Evolutionary conservation across 2,888 invertebrate species (phyloP).

Genomic region (Rosalia funebris): DNA sequence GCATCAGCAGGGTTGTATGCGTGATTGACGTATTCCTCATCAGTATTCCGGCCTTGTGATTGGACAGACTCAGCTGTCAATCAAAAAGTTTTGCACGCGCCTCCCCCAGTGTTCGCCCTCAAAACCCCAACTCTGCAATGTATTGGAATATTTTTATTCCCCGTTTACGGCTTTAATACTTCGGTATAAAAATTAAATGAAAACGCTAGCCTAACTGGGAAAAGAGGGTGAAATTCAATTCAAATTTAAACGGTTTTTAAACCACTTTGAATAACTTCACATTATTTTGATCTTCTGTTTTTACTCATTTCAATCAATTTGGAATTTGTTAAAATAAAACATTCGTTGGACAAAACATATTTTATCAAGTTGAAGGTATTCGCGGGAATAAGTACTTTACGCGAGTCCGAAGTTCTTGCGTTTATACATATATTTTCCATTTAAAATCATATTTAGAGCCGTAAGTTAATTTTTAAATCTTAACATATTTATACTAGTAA

Average conservation of each 20-base stretch:
- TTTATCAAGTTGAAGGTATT: too few relatives aligned
- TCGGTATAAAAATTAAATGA: constrained; percentile 60
- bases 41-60: constrained; percentile 79
- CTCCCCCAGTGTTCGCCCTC: constrained; percentile 52
- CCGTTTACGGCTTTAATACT: constrained; percentile 60
- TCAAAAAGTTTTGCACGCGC: constrained; percentile 71
- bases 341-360: too few relatives aligned
- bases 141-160: constrained; percentile 65
- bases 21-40: constrained; percentile 83
- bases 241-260: constrained; percentile 65
- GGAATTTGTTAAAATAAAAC: constrained; percentile 9
- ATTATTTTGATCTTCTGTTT: constrained; percentile 37
- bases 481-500: too few relatives aligned
- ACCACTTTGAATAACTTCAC: constrained; percentile 59
- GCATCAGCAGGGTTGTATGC: constrained; percentile 39
- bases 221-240: constrained; percentile 62
- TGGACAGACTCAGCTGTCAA: constrained; percentile 84
- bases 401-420: too few relatives aligned
- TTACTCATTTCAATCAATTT: constrained; percentile 18
- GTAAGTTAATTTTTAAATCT: too few relatives aligned
- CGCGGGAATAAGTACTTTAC: too few relatives aligned
- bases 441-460: too few relatives aligned
- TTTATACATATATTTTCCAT: too few relatives aligned
- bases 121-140: constrained; percentile 49
- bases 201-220: constrained; percentile 42